Base-by-base conservation (phyloP, 1,140 invertebrate species). In the Ceratina japonica region DNA sequence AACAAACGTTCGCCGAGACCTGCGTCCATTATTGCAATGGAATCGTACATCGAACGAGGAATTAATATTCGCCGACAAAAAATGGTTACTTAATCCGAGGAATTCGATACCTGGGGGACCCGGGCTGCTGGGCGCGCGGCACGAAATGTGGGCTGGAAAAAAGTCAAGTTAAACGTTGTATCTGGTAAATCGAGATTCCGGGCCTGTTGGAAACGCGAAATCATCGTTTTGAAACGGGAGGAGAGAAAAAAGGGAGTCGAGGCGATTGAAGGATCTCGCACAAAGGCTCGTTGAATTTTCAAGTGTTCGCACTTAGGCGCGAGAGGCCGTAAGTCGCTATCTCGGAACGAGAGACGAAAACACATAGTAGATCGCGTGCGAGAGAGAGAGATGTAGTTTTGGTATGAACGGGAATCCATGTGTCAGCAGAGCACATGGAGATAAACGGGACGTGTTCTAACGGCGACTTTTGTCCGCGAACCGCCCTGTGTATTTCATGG, bases 161-260 rank as follows among this genome's bases (percentile, higher is more conserved):
- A 52, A 74, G 18, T 16, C 16, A 64, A 52, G 63, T 22, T 22
- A 58, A 62, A 63, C 37, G 62, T n/a, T 51, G 49, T 37, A 71
- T 63, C 66, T 77, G 56, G 56, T 71, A 63, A 54, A 71, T 63
- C 75, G 22, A 69, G 75, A 77, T 71, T 71, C 66, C 49, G 54
- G 20, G 2, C 54, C 18, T 10, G 52, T 49, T 65, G 52, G 44
- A 76, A 24, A 27, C 44, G 24, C 64, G 31, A 22, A 37, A 66
- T 56, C 20, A 58, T 12, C 15, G 37, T 18, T 54, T 51, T 5
- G 18, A 15, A 52, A 12, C 12, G 3, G 56, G 16, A 0, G 15
- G 1, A 54, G 16, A 15, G 0, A 68, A 61, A 44, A 71, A 49
- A 2, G 4, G 49, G 18, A 24, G 27, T 16, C 18, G 0, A n/a